Conservation (phyloP, 2,888 invertebrate species). For the Atethmia centrago region DNA sequence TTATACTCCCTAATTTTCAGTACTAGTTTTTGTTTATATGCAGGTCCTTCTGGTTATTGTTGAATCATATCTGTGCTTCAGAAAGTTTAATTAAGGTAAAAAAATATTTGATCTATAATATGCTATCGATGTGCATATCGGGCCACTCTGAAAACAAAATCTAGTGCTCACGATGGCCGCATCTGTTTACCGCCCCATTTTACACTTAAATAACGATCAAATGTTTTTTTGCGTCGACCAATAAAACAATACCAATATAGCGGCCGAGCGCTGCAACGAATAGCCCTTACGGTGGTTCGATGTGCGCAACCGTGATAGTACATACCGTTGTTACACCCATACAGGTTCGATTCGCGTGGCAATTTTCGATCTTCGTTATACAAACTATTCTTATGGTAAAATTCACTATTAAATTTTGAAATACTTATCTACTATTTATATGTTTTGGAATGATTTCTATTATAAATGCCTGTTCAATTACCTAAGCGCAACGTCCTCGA, state of each 20-base stretch:
- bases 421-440: background rate
- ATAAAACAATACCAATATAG: too few species aligned
- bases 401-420: background rate
- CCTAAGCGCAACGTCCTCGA: background rate
- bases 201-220: too few species aligned
- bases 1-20: background rate
- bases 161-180: too few species aligned
- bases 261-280: too few species aligned
- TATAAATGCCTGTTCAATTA: background rate
- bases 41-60: background rate
- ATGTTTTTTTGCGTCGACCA: too few species aligned
- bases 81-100: conserved; percentile 22
- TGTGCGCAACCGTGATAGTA: too few species aligned
- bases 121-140: too few species aligned
- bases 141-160: too few species aligned
- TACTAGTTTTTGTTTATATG: background rate
- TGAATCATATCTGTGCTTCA: conserved; percentile 8
- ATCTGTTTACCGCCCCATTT: too few species aligned
- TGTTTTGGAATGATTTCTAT: background rate
- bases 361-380: conserved; percentile 10
- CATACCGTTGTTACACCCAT: conserved; percentile 4
- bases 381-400: conserved; percentile 1
- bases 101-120: too few species aligned
- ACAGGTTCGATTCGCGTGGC: conserved; percentile 78
- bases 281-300: too few species aligned